phyloP scores from a whole-genome alignment of 2,797 vertebrate species.

The Poliocrania exsul region DNA sequence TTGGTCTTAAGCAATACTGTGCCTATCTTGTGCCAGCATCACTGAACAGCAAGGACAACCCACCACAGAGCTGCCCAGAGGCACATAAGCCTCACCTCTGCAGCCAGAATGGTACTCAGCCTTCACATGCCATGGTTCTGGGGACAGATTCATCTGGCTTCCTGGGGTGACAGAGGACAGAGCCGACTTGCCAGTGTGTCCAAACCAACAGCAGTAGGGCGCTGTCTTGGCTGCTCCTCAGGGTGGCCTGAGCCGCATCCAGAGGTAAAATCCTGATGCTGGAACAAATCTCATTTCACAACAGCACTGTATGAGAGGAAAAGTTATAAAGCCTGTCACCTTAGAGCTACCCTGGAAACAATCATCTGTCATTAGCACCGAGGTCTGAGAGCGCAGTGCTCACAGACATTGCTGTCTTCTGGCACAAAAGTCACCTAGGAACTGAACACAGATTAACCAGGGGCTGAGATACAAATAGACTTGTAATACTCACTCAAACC shows the following conservation, averaged over 20 bases:
- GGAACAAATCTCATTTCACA: not conserved
- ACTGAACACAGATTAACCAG: not conserved
- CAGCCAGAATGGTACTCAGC: not conserved
- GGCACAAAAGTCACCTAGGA: not conserved
- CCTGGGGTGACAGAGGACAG: accelerated
- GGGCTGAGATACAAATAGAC: not conserved
- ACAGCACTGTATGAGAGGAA: not conserved
- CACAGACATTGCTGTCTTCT: accelerated
- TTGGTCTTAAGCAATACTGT: not conserved
- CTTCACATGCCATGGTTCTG: not conserved
- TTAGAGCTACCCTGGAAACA: not conserved
- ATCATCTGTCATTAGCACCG: not conserved
- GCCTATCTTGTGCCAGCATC: not conserved
- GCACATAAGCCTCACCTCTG: not conserved
- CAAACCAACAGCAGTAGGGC: accelerated
- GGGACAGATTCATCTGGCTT: not conserved
- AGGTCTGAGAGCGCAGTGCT: accelerated
- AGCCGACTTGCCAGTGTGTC: accelerated
- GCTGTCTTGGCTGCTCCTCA: not conserved
- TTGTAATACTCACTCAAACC: not conserved
- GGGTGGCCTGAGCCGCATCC: not conserved
- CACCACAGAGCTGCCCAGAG: not conserved
- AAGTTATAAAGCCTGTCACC: not conserved
- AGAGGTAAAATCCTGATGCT: not conserved
- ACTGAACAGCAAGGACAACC: not conserved